Evolutionary conservation across 2,113 vertebrate species (phyloP).

Genomic region (Oostethus manadensis): DNA sequence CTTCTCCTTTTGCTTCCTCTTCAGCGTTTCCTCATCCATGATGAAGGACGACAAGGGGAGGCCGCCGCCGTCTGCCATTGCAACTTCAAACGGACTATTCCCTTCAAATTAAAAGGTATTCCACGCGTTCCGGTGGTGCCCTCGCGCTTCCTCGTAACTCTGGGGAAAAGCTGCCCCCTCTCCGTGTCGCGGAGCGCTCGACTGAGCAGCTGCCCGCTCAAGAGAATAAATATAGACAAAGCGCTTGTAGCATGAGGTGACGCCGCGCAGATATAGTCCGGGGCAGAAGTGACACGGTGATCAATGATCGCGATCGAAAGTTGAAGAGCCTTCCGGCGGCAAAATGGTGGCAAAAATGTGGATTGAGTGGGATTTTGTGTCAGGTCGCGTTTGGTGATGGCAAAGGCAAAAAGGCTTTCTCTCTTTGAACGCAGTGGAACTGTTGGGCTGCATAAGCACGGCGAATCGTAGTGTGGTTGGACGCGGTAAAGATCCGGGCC

Average conservation of each 20-base stretch:
- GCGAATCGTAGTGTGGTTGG: too few species aligned
- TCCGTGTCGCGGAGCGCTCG: slow-evolving; percentile 28
- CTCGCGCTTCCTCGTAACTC: slow-evolving; percentile 9
- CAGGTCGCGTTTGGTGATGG: too few species aligned
- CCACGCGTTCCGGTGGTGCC: not conserved
- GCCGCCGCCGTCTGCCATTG: slow-evolving; percentile 72
- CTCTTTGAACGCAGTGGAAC: too few species aligned
- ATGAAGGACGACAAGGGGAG: slow-evolving; percentile 56
- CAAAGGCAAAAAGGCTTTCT: too few species aligned
- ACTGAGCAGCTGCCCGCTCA: slow-evolving; percentile 54
- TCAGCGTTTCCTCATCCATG: slow-evolving; percentile 75
- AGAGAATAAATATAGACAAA: slow-evolving; percentile 72
- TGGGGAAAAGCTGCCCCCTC: slow-evolving; percentile 32
- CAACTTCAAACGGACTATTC: not conserved
- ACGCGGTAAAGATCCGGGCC: too few species aligned
- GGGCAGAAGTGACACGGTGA: not conserved
- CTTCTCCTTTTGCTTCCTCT: slow-evolving; percentile 80
- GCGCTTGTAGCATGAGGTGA: slow-evolving; percentile 20
- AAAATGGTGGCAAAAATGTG: too few species aligned
- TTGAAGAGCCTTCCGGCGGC: too few species aligned
- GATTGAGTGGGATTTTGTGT: too few species aligned
- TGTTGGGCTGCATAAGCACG: too few species aligned
- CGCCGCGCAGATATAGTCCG: slow-evolving; percentile 6
- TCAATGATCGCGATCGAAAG: too few species aligned
- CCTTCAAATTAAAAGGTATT: not conserved